Evolutionary conservation across 1,140 invertebrate genomes (phyloP).

Genomic region (Leptopilina boulardi): DNA sequence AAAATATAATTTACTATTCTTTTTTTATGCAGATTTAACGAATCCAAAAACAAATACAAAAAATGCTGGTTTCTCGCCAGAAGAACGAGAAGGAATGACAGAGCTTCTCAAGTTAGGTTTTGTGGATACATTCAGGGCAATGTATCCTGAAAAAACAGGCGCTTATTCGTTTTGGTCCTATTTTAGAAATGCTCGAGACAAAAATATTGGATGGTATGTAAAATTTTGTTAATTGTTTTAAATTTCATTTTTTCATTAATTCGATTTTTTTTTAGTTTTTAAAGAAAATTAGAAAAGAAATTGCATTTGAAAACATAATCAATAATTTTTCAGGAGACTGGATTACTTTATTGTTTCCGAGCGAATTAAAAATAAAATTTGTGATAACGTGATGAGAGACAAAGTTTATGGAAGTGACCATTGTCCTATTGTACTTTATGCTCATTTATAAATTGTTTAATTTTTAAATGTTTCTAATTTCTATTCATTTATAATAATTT

Average conservation of each 20-base stretch:
- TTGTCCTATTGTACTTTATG: conserved; percentile 87
- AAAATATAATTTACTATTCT: neutral
- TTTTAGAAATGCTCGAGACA: conserved; percentile 88
- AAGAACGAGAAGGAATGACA: conserved; percentile 94
- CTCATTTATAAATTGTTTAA: conserved; percentile 74
- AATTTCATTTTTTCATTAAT: too few relatives aligned
- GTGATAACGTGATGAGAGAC: conserved; percentile 87
- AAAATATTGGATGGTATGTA: conserved; percentile 95
- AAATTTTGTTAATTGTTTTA: too few relatives aligned
- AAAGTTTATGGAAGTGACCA: conserved; percentile 91
- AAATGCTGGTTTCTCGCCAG: conserved; percentile 96
- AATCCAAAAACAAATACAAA: conserved; percentile 96
- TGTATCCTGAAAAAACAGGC: conserved; percentile 90
- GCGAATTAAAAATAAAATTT: conserved; percentile 84
- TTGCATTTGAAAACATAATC: conserved; percentile 53
- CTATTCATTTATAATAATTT: too few relatives aligned
- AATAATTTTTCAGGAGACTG: conserved; percentile 84
- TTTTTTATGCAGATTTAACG: conserved; percentile 84
- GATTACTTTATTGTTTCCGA: conserved; percentile 96
- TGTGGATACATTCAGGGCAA: conserved; percentile 91
- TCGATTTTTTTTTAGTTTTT: too few relatives aligned
- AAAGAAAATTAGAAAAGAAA: too few relatives aligned
- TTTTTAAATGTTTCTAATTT: too few relatives aligned
- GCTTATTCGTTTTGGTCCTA: conserved; percentile 98
- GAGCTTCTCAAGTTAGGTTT: conserved; percentile 88